These are phyloP conservation scores for Agriotes lineatus DNA, from an alignment of 2,888 invertebrate species.

Conservation along the genomic window DNA sequence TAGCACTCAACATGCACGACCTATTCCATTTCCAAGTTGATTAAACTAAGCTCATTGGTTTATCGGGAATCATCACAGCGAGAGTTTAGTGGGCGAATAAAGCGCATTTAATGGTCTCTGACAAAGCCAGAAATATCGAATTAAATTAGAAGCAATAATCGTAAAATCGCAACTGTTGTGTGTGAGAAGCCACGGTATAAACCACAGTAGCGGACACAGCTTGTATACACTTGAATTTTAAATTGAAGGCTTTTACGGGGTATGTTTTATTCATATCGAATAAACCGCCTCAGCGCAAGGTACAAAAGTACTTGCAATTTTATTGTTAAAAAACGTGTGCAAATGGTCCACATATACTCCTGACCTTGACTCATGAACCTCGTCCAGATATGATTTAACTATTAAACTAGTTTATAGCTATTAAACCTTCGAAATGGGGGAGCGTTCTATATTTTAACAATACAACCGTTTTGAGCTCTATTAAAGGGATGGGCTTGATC, in stretches of 20 bases:
- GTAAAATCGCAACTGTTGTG: neutral
- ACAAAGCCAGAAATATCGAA: neutral
- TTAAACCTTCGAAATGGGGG: no score
- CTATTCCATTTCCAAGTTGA: no score
- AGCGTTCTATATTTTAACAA: no score
- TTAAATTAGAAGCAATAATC: neutral
- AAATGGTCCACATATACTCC: neutral
- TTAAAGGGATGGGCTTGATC: neutral
- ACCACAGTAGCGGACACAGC: constrained; percentile 1
- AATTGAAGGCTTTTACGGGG: constrained; percentile 12
- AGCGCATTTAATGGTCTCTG: neutral
- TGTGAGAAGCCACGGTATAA: neutral
- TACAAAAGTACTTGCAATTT: neutral
- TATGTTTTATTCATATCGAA: constrained; percentile 19
- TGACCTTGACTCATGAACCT: neutral
- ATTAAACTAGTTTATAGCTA: neutral
- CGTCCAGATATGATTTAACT: constrained; percentile 7
- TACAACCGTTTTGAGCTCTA: neutral
- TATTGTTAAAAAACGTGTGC: neutral
- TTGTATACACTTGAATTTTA: constrained; percentile 12
- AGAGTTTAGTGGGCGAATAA: neutral
- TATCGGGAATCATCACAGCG: neutral
- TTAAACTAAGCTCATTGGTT: neutral
- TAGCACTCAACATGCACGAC: no score
- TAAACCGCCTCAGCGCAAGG: neutral